These are phyloP conservation scores for Poeciliopsis prolifica DNA, from an alignment of 2,113 vertebrate genomes.

Conservation along the genomic window DNA sequence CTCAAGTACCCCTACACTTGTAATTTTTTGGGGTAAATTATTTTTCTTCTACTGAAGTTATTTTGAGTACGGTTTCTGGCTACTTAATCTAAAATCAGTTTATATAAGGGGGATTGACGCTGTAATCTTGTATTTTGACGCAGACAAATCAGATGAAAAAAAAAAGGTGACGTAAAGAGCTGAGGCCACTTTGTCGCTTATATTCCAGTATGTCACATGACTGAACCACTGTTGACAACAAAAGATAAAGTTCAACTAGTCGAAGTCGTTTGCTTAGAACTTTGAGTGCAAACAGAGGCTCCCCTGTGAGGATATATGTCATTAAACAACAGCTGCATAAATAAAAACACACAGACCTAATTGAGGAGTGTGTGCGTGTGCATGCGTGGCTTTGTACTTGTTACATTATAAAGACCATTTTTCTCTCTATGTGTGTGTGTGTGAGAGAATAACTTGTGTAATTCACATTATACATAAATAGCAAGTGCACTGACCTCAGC, in stretches of 20 bases:
- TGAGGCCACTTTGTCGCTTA: background rate
- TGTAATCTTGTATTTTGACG: background rate
- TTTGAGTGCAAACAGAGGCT: slow-evolving; percentile 5
- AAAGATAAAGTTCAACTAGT: background rate
- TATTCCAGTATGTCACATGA: background rate
- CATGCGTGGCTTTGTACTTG: too few species aligned
- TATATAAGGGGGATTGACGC: background rate
- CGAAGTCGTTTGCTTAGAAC: slow-evolving; percentile 5
- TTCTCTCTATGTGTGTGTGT: too few species aligned
- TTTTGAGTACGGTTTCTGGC: too few species aligned
- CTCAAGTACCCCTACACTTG: too few species aligned
- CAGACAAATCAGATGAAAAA: background rate
- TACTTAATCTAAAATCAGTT: background rate
- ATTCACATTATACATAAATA: slow-evolving; percentile 24
- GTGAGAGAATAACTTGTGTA: background rate
- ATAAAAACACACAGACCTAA: slow-evolving; percentile 65
- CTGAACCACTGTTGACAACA: background rate
- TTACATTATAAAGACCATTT: too few species aligned
- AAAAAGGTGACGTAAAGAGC: background rate
- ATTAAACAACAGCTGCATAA: slow-evolving; percentile 56
- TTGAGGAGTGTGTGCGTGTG: slow-evolving; percentile 15
- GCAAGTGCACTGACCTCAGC: slow-evolving; percentile 39
- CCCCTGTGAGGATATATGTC: slow-evolving; percentile 50
- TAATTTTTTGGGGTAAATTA: too few species aligned
- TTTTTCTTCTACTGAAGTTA: too few species aligned